Base-by-base conservation (phyloP, 1,140 invertebrate species). In the Mylabris phalerata region DNA sequence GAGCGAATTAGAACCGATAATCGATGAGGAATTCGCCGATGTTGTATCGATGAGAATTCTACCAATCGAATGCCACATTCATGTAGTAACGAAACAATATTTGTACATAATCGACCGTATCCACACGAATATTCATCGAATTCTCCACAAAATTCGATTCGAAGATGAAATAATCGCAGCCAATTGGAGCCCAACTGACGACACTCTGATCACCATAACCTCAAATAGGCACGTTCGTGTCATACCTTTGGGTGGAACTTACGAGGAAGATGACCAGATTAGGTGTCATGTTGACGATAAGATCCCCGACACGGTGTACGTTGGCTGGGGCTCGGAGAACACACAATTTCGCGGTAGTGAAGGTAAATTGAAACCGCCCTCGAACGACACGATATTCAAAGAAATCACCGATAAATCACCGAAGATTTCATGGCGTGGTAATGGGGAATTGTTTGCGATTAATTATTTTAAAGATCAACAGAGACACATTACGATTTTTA, bases 321-420 rank as follows among this genome's bases (percentile, higher is more conserved):
- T 66, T 27, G 66, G 66, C 7, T 68, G 66, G 66, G 66, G 66
- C 10, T 64, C 64, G 5, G 48, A 61, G 38, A 62, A 66, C 39
- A 68, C 66, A 2, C 66, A 68, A 41, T 68, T 68, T 42, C 57
- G 54, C 19, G 66, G 66, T n/a, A 42, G 40, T 3, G 65, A 62
- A 45, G 43, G 54, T 11, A 59, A 41, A 50, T 2, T 54, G n/a
- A 43, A 48, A 45, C 13, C 39, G 3, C 49, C 55, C 48, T 0
- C 11, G 32, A 7, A 24, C 41, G 41, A 38, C 24, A 45, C 45
- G 9, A 4, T 44, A 19, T 24, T 27, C 9, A 32, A 32, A 26
- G 42, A 41, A 3, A 32, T 54, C 9, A 24, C 32, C 19, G 51
- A 54, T 13, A 5, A 32, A n/a, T 44, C 26, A 9, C 66, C 66